Evolutionary conservation across 2,888 invertebrate species (phyloP).

Genomic region (Eumerus sabulonum): DNA sequence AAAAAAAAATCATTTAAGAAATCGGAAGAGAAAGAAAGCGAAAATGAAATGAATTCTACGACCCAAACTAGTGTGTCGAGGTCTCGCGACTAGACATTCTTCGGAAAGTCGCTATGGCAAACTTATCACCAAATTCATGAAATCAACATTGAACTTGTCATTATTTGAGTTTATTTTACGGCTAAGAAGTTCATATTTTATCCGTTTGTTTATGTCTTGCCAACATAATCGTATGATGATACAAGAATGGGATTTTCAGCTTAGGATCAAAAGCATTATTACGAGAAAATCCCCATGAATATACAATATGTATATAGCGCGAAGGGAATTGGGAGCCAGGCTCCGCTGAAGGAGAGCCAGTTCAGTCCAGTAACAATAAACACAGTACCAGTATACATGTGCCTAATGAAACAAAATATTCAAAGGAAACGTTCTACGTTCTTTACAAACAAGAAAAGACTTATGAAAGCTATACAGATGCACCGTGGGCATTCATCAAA

Average conservation of each 20-base stretch:
- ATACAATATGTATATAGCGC: constrained; percentile 9
- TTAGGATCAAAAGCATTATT: constrained; percentile 50
- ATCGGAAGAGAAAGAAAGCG: too few species aligned
- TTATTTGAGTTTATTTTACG: constrained; percentile 19
- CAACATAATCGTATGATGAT: constrained; percentile 23
- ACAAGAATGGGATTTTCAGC: constrained; percentile 54
- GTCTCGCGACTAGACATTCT: too few species aligned
- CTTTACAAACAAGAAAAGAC: constrained; percentile 56
- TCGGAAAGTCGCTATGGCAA: too few species aligned
- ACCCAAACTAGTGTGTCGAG: too few species aligned
- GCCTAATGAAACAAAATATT: constrained; percentile 29
- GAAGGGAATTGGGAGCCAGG: neutral
- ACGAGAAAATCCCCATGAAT: constrained; percentile 20
- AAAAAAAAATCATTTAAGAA: constrained; percentile 6
- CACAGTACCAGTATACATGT: constrained; percentile 63
- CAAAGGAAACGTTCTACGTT: constrained; percentile 22
- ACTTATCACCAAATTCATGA: constrained; percentile 8
- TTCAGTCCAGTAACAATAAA: constrained; percentile 44
- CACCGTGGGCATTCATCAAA: too few species aligned
- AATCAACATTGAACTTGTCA: constrained; percentile 18
- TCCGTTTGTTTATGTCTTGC: constrained; percentile 41
- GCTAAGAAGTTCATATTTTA: constrained; percentile 32
- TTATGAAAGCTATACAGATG: constrained; percentile 20
- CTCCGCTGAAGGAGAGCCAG: constrained; percentile 1
- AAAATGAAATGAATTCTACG: too few species aligned